Evolutionary conservation across 1,140 invertebrate genomes (phyloP).

Genomic region (Eriocheir sinensis): DNA sequence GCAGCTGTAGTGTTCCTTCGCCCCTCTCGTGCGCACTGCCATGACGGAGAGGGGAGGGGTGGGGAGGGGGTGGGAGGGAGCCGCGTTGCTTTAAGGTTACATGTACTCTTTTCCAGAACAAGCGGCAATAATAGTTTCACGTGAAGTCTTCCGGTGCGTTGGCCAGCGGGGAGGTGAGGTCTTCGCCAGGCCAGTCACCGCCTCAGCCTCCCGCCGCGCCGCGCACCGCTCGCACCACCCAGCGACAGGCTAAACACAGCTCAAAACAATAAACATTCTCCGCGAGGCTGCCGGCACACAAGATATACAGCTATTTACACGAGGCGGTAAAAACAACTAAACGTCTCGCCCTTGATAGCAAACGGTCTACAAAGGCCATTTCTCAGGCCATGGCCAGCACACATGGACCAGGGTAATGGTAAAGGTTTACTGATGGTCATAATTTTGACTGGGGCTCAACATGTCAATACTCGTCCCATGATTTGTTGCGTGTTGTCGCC

Average conservation of each 20-base stretch:
- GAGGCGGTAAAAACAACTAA: neutral
- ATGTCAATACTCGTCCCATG: too few species aligned
- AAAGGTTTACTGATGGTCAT: neutral
- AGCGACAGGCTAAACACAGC: neutral
- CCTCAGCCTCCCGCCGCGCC: neutral
- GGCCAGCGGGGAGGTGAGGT: neutral
- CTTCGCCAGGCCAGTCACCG: neutral
- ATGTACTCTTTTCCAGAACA: neutral
- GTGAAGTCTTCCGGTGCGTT: neutral
- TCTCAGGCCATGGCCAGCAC: neutral
- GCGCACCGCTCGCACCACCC: neutral
- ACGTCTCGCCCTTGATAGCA: neutral
- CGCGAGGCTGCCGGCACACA: neutral
- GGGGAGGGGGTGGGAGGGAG: too few species aligned
- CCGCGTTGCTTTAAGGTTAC: neutral
- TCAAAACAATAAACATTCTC: neutral
- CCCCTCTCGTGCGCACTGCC: neutral
- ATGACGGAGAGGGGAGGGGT: too few species aligned
- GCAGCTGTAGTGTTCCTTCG: neutral
- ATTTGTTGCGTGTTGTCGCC: too few species aligned
- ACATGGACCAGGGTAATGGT: neutral
- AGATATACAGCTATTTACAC: neutral
- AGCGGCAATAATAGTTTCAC: neutral
- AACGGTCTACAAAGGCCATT: neutral
- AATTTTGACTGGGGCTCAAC: neutral